Percentiles rank a stretch among this genome's conserved stretches.
These are phyloP conservation scores for Aptenodytes forsteri DNA, from an alignment of 2,113 vertebrate species.

Conservation along the genomic window DNA sequence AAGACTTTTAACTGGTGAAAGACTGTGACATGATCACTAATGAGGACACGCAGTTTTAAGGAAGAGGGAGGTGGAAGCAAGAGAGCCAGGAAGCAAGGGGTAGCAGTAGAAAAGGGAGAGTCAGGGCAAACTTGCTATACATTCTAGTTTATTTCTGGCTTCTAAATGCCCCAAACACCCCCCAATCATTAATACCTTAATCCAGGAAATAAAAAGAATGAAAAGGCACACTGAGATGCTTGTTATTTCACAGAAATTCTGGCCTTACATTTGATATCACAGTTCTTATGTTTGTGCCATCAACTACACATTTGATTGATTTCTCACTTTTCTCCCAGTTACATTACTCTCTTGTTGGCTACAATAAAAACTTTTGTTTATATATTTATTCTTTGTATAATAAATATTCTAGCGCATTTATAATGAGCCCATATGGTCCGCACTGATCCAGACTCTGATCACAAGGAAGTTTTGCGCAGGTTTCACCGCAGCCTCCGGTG, in stretches of 20 bases:
- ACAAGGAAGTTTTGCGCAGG: neutral
- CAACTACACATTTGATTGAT: neutral
- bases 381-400: neutral
- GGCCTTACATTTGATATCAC: neutral
- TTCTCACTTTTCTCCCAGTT: neutral
- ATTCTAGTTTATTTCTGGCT: neutral
- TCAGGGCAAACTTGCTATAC: neutral
- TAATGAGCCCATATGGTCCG: neutral
- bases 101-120: neutral
- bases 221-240: neutral
- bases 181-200: neutral
- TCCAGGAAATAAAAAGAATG: neutral
- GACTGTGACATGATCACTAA: neutral
- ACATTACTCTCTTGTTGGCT: neutral
- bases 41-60: neutral
- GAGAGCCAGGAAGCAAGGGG: neutral
- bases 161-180: neutral
- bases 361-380: neutral
- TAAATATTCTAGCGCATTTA: neutral
- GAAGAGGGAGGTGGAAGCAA: neutral
- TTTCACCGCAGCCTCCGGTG: neutral
- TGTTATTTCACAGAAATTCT: neutral
- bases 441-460: neutral
- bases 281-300: neutral
- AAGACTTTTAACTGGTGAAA: neutral